phyloP scores from a whole-genome alignment of 1,140 invertebrate species.

The Danaus melanippus region DNA sequence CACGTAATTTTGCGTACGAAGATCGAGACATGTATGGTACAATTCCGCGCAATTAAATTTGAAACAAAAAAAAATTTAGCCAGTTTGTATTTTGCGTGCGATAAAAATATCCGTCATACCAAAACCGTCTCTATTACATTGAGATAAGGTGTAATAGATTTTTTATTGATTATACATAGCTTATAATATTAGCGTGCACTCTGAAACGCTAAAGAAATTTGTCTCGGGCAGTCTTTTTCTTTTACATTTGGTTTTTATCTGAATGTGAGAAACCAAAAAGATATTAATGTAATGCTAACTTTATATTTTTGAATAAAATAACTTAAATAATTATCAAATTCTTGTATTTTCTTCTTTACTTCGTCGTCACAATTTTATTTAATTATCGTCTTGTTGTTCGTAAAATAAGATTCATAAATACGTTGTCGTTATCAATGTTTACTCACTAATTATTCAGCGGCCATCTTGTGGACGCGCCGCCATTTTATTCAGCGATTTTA shows the following conservation, averaged over 20 bases:
- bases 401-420: slow-evolving; percentile 10
- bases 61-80: slow-evolving; percentile 43
- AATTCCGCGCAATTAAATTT: slow-evolving; percentile 60
- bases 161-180: too few species aligned
- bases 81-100: slow-evolving; percentile 16
- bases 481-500: slow-evolving; percentile 35
- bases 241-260: slow-evolving; percentile 28
- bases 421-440: slow-evolving; percentile 21
- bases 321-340: background rate
- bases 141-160: too few species aligned
- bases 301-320: background rate
- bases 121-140: too few species aligned
- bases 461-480: slow-evolving; percentile 45
- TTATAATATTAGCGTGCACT: slow-evolving; percentile 13
- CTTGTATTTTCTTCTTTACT: background rate
- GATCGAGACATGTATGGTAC: slow-evolving; percentile 51
- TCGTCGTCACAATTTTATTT: too few species aligned
- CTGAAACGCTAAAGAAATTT: slow-evolving; percentile 61
- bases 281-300: slow-evolving; percentile 19
- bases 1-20: slow-evolving; percentile 24
- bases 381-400: too few species aligned
- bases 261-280: slow-evolving; percentile 44
- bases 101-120: slow-evolving; percentile 1
- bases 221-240: slow-evolving; percentile 40
- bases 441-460: slow-evolving; percentile 16